Percentiles rank a stretch among this genome's conserved stretches.
phyloP scores from a whole-genome alignment of 2,113 vertebrate species.

The Epinephelus moara region DNA sequence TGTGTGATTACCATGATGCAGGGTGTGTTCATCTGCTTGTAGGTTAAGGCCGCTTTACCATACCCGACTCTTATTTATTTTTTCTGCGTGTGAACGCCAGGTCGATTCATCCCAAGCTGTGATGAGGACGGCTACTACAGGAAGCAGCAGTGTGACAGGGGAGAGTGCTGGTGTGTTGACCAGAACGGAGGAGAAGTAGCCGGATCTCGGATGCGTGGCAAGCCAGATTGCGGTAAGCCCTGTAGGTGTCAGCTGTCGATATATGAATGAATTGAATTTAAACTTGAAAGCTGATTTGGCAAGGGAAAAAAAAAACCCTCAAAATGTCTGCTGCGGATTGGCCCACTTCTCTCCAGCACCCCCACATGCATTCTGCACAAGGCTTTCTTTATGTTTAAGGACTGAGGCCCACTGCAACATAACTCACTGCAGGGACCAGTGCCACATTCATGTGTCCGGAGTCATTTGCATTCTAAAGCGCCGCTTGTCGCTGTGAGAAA shows the following conservation, averaged over 20 bases:
- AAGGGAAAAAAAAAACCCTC: not conserved
- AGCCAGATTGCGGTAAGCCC: slow-evolving; percentile 92
- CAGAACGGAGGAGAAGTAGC: slow-evolving; percentile 92
- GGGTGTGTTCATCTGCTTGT: slow-evolving; percentile 5
- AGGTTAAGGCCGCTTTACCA: slow-evolving; percentile 20
- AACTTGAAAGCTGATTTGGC: slow-evolving; percentile 17
- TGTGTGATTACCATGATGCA: slow-evolving; percentile 28
- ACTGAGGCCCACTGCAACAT: slow-evolving; percentile 71
- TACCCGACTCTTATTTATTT: slow-evolving; percentile 28
- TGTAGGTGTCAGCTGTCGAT: not conserved
- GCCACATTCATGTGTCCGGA: slow-evolving; percentile 80
- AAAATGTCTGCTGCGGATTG: slow-evolving; percentile 6
- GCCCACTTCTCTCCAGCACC: slow-evolving; percentile 16
- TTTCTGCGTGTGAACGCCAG: slow-evolving; percentile 75
- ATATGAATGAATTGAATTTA: slow-evolving; percentile 1
- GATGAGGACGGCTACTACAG: slow-evolving; percentile 96
- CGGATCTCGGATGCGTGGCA: slow-evolving; percentile 90
- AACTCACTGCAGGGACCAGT: slow-evolving; percentile 77
- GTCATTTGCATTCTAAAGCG: slow-evolving; percentile 86
- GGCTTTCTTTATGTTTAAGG: slow-evolving; percentile 75
- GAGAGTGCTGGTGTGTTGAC: slow-evolving; percentile 96
- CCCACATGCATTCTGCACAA: slow-evolving; percentile 67
- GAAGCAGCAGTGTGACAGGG: slow-evolving; percentile 93
- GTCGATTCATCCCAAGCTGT: slow-evolving; percentile 94
- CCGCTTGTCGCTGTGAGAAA: slow-evolving; percentile 80